Conservation (phyloP, 2,113 vertebrate species). For the Catagonus wagneri region DNA sequence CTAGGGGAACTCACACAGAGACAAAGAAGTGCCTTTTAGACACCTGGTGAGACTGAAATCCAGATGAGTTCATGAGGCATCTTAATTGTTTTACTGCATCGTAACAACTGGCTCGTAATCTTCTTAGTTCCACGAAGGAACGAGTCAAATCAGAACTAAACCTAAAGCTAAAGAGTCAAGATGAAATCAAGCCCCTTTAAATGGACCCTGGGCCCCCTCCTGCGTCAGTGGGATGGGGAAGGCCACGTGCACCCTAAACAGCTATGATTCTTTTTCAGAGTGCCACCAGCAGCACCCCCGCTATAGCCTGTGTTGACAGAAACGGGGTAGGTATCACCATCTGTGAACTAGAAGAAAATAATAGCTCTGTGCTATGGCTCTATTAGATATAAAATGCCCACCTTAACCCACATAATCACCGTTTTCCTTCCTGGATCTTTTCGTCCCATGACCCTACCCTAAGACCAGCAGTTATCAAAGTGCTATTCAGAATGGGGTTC, state of each 20-base stretch:
- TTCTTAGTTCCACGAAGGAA: neutral
- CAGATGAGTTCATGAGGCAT: no score
- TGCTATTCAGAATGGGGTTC: rapidly evolving
- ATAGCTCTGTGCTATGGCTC: no score
- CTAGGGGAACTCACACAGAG: rapidly evolving
- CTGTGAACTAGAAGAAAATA: neutral
- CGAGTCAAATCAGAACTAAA: neutral
- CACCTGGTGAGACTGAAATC: neutral
- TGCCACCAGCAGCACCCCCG: conserved; percentile 87
- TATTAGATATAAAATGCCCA: rapidly evolving
- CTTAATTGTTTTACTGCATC: neutral
- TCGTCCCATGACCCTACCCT: neutral
- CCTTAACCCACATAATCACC: no score
- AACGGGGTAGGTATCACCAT: conserved; percentile 88
- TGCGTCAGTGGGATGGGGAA: rapidly evolving
- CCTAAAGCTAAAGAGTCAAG: neutral
- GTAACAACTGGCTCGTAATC: neutral
- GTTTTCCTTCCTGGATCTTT: neutral
- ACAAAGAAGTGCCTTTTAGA: neutral
- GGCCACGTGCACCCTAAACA: rapidly evolving
- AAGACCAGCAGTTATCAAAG: neutral
- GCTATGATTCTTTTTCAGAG: conserved; percentile 84
- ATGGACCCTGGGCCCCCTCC: rapidly evolving
- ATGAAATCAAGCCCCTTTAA: neutral
- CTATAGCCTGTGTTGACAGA: conserved; percentile 86